These are phyloP conservation scores for Ptychadena robeensis DNA, from an alignment of 2,797 vertebrate genomes.

Conservation along the genomic window DNA sequence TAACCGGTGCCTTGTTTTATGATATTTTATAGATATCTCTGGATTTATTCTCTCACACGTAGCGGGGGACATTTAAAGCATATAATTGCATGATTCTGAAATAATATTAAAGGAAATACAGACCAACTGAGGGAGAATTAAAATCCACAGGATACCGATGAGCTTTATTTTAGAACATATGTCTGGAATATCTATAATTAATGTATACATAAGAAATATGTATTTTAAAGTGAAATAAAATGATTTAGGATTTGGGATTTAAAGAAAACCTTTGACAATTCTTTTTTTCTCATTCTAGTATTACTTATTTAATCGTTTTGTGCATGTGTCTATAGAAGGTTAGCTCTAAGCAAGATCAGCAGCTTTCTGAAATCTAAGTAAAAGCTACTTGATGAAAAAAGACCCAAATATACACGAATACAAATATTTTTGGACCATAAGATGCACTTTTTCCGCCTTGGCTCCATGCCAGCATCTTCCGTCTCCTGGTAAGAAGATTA, in stretches of 20 bases:
- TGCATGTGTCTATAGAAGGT: no score
- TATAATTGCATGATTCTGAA: constrained; percentile 41
- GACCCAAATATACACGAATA: no score
- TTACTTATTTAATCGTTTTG: no score
- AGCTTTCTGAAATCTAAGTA: no score
- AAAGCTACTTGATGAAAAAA: no score
- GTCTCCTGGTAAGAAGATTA: no score
- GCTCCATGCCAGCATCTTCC: no score
- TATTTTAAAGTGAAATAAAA: background rate
- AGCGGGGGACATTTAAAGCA: constrained; percentile 37
- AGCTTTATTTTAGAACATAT: constrained; percentile 43
- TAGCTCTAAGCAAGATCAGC: no score
- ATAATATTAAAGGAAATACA: constrained; percentile 29
- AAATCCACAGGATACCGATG: constrained; percentile 47
- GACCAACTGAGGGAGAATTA: constrained; percentile 37
- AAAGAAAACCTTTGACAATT: background rate
- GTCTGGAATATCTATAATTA: constrained; percentile 40
- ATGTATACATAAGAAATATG: constrained; percentile 6
- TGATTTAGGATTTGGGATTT: background rate
- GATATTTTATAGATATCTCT: constrained; percentile 51
- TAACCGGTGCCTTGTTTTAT: constrained; percentile 45
- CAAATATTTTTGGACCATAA: no score
- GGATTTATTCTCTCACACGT: constrained; percentile 43
- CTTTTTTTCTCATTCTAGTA: no score
- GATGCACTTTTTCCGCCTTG: no score